Evolutionary conservation across 53 echinoderm and acorn worm species (phyloP).

Genomic region (Antedon mediterranea): DNA sequence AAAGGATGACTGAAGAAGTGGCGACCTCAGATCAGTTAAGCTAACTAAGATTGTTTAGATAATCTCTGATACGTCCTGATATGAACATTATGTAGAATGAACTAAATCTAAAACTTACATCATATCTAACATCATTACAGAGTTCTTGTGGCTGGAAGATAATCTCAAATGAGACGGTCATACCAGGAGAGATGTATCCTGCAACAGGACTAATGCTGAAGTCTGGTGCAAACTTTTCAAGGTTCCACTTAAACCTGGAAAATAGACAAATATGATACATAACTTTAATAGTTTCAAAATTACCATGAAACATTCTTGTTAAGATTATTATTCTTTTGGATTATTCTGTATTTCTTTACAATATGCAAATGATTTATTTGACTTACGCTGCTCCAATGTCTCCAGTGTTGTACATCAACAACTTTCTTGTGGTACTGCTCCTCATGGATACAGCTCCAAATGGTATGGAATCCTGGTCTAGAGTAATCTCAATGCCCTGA

Average conservation of each 20-base stretch:
- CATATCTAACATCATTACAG: slow-evolving; percentile 94
- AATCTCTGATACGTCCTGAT: no score
- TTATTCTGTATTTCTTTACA: no score
- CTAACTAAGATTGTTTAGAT: no score
- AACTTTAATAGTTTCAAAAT: no score
- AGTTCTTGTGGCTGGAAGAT: slow-evolving; percentile 70
- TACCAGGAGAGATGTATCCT: slow-evolving; percentile 93
- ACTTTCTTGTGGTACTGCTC: slow-evolving; percentile 86
- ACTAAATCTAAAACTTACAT: no score
- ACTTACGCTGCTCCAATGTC: slow-evolving; percentile 94
- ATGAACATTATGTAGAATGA: no score
- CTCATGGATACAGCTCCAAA: slow-evolving; percentile 90
- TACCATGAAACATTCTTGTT: no score
- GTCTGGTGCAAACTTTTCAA: slow-evolving; percentile 74
- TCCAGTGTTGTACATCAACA: slow-evolving; percentile 95
- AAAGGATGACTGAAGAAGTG: no score
- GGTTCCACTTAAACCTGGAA: slow-evolving; percentile 86
- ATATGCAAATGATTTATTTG: no score
- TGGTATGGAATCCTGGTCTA: slow-evolving; percentile 97
- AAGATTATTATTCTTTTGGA: no score
- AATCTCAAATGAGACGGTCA: slow-evolving; percentile 93
- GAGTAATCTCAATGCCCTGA: slow-evolving; percentile 94
- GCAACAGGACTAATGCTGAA: slow-evolving; percentile 73
- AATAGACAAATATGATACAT: background rate
- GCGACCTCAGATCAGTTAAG: no score